Evolutionary conservation across 2,797 vertebrate species (phyloP), one percentile per base, ranked within the genome.

Genomic region (Lophius americanus): DNA sequence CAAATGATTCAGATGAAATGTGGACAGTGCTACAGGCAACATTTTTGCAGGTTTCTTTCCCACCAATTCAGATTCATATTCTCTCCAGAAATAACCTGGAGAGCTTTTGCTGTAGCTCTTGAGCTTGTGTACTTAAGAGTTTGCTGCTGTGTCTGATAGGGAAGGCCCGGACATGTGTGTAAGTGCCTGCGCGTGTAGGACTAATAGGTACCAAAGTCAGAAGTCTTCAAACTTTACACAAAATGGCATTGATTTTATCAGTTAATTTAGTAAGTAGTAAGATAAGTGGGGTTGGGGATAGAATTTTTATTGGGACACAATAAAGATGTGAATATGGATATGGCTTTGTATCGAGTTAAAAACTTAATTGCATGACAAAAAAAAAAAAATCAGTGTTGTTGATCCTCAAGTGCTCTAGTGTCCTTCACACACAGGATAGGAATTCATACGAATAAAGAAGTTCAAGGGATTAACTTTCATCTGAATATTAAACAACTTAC

Each of bases 1-100:
- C 53, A 70, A 80, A 68, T 69, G 68, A 65, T 66, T 83, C 60
- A 14, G 57, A 76, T 54, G 60, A 81, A 81, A 77, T 65, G 60
- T 64, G 64, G 51, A 80, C 60, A 9, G 43, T 13, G 68, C 72
- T 66, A 0, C n/a, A 64, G 80, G 79, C 68, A 54, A 69, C 42
- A 36, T 52, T 65, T 55, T 50, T 49, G 33, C 64, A 54, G 46
- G 52, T 63, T 63, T 58, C 82, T 59, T 55, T 77, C 64, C 70
- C 36, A 23, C 1, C 52, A 51, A 80, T 79, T 77, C 50, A 75
- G 44, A 51, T 58, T 62, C 9, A 60, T 56, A 73, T 47, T 66
- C 49, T 9, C 7, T 43, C 64, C 62, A 47, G 36, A 75, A 78
- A 72, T 76, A 68, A 73, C 60, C 14, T 42, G 37, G 1, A 47